These are phyloP conservation scores for Adelosebastes latens DNA, from an alignment of 2,797 vertebrate genomes.

Conservation along the genomic window DNA sequence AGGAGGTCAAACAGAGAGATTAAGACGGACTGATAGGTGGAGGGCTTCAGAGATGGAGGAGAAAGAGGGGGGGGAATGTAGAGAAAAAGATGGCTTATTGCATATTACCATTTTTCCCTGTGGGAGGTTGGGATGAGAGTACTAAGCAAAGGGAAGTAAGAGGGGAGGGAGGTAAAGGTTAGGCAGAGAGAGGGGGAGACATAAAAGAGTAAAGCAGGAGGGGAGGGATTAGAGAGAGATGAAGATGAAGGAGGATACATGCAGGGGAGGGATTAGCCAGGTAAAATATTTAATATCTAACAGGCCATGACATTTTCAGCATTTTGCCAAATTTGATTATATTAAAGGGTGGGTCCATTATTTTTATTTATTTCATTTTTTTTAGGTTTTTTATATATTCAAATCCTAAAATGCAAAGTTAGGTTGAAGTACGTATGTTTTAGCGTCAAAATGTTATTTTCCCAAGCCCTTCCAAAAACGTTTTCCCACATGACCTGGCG, in stretches of 20 bases:
- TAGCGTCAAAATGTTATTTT: too few relatives aligned
- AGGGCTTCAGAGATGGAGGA: background rate
- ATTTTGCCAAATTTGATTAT: slow-evolving; percentile 33
- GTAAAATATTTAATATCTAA: slow-evolving; percentile 34
- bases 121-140: slow-evolving; percentile 25
- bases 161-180: slow-evolving; percentile 50
- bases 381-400: background rate
- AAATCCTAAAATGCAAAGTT: background rate
- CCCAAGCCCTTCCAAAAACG: too few relatives aligned
- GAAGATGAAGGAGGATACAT: slow-evolving; percentile 38
- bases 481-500: background rate
- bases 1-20: slow-evolving; percentile 36
- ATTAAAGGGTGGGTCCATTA: background rate
- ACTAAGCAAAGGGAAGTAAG: slow-evolving; percentile 17
- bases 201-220: slow-evolving; percentile 30
- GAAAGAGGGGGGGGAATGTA: background rate
- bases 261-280: slow-evolving; percentile 49
- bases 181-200: background rate
- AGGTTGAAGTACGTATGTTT: accelerated
- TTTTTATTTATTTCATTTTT: background rate
- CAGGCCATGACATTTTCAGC: slow-evolving; percentile 25
- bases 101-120: slow-evolving; percentile 21
- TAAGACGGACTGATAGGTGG: background rate
- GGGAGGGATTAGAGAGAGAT: slow-evolving; percentile 44
- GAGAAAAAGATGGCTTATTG: slow-evolving; percentile 2